phyloP scores from a whole-genome alignment of 2,113 vertebrate genomes.

The Cyanoramphus novaezelandiae region DNA sequence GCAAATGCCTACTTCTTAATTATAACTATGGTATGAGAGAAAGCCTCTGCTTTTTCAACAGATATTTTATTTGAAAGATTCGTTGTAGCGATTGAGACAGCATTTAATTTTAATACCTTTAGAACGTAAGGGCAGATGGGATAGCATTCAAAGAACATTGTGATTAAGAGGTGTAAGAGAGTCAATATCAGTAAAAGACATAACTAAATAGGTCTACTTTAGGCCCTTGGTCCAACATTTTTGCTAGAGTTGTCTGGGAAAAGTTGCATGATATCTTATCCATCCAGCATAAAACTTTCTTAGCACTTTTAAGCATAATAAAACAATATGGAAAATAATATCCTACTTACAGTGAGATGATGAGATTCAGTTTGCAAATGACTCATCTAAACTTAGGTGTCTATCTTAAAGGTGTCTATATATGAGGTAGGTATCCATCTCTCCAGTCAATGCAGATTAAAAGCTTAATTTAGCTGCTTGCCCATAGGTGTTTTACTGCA shows the following conservation, averaged over 20 bases:
- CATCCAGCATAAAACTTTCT: neutral
- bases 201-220: neutral
- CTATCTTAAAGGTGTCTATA: neutral
- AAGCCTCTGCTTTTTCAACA: neutral
- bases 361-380: neutral
- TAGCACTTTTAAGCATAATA: neutral
- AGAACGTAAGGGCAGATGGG: neutral
- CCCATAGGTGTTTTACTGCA: neutral
- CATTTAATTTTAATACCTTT: neutral
- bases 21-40: neutral
- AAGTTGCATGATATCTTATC: neutral
- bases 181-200: neutral
- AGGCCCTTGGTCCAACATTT: accelerated
- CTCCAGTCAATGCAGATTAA: neutral
- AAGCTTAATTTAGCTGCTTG: neutral
- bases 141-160: neutral
- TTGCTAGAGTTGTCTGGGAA: neutral
- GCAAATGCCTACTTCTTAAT: neutral
- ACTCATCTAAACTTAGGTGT: neutral
- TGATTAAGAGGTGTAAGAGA: neutral
- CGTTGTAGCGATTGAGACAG: neutral
- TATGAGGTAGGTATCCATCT: neutral
- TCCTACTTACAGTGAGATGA: neutral
- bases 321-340: neutral
- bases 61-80: neutral